Percentiles rank a stretch among this genome's conserved stretches.
Conservation (phyloP, 2,113 vertebrate species). For the Origma solitaria region DNA sequence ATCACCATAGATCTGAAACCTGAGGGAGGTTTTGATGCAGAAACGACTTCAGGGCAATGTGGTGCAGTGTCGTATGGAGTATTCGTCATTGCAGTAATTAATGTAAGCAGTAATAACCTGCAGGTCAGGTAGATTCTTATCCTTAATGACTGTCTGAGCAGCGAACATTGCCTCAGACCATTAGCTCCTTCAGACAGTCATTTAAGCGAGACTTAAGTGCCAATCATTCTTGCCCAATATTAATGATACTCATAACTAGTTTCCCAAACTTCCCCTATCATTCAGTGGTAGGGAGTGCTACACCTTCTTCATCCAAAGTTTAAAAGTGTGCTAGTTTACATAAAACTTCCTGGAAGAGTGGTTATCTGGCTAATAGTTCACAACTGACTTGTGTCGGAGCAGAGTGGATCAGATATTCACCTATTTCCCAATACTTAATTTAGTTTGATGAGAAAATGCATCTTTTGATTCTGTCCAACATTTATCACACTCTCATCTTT, state of each 20-base stretch:
- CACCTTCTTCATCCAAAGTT: neutral
- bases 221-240: neutral
- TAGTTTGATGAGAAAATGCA: neutral
- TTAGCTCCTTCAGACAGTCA: neutral
- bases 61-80: neutral
- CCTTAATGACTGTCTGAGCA: neutral
- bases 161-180: neutral
- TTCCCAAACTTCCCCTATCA: neutral
- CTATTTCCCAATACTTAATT: neutral
- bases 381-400: neutral
- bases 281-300: neutral
- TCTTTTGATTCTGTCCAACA: neutral
- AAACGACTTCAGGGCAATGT: neutral
- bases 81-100: neutral
- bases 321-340: neutral
- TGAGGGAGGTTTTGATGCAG: neutral
- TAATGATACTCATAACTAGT: neutral
- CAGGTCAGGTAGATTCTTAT: slow-evolving; percentile 3
- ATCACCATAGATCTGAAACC: neutral
- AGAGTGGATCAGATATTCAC: neutral
- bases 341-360: neutral
- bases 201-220: neutral
- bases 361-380: neutral
- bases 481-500: neutral
- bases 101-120: neutral